phyloP scores from a whole-genome alignment of 2,797 vertebrate genomes.

The Acipenser ruthenus region DNA sequence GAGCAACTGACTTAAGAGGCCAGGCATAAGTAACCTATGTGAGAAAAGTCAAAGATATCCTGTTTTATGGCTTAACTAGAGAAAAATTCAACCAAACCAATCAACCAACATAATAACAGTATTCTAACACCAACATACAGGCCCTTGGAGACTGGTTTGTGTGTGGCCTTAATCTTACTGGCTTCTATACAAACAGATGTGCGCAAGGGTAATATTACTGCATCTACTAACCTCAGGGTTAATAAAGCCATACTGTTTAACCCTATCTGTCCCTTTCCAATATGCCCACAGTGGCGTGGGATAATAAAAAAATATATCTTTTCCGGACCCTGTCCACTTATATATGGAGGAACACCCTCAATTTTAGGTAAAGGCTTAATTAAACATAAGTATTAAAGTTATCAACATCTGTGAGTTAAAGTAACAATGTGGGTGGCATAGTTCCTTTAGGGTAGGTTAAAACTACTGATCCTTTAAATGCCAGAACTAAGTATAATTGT shows the following conservation, averaged over 20 bases:
- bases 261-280: constrained; percentile 3
- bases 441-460: not conserved
- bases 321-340: constrained; percentile 19
- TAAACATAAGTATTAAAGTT: constrained; percentile 1
- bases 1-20: constrained; percentile 10
- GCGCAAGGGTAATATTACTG: constrained; percentile 52
- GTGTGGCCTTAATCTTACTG: constrained; percentile 61
- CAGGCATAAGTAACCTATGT: constrained; percentile 47
- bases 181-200: constrained; percentile 50
- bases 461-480: constrained; percentile 1
- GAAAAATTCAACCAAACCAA: constrained; percentile 63
- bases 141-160: constrained; percentile 53
- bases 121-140: constrained; percentile 48
- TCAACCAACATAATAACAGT: constrained; percentile 63
- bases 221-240: constrained; percentile 40
- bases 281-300: not conserved
- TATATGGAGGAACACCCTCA: constrained; percentile 2
- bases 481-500: constrained; percentile 6
- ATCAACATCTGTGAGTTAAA: not conserved
- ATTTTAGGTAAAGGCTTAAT: constrained; percentile 10
- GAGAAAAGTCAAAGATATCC: constrained; percentile 51
- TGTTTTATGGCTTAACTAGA: constrained; percentile 57
- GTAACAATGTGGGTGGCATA: constrained; percentile 8
- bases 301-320: not conserved
- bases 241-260: constrained; percentile 28